Evolutionary conservation across 2,113 vertebrate genomes (phyloP).

Genomic region (Erpornis zantholeuca): DNA sequence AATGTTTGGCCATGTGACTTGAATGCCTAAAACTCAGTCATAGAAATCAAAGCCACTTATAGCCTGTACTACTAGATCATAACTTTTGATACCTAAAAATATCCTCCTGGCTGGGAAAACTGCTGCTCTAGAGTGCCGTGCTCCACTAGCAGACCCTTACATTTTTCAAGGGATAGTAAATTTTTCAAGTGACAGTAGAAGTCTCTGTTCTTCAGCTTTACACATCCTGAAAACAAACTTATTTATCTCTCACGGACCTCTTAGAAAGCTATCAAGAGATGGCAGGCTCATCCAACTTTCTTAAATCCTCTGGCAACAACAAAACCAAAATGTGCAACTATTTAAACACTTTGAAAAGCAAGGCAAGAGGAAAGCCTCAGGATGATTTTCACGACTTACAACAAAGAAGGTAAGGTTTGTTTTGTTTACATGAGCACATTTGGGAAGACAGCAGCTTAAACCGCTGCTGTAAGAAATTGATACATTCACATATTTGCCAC

Average conservation of each 20-base stretch:
- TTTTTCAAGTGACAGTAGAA: not conserved
- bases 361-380: not conserved
- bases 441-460: not conserved
- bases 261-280: not conserved
- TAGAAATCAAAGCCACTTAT: constrained; percentile 1
- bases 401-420: not conserved
- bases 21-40: not conserved
- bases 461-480: not conserved
- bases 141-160: not conserved
- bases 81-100: not conserved
- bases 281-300: not conserved
- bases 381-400: not conserved
- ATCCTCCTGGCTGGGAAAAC: not conserved
- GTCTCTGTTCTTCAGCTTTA: not conserved
- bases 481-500: not conserved
- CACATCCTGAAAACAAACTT: not conserved
- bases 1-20: not conserved
- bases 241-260: not conserved
- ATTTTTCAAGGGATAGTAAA: not conserved
- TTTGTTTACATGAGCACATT: not conserved
- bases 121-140: rapidly evolving
- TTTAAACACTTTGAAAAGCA: not conserved
- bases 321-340: not conserved
- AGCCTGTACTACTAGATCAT: not conserved
- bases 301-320: not conserved